These are phyloP conservation scores for Scophthalmus maximus DNA, from an alignment of 2,113 vertebrate species.

Conservation along the genomic window DNA sequence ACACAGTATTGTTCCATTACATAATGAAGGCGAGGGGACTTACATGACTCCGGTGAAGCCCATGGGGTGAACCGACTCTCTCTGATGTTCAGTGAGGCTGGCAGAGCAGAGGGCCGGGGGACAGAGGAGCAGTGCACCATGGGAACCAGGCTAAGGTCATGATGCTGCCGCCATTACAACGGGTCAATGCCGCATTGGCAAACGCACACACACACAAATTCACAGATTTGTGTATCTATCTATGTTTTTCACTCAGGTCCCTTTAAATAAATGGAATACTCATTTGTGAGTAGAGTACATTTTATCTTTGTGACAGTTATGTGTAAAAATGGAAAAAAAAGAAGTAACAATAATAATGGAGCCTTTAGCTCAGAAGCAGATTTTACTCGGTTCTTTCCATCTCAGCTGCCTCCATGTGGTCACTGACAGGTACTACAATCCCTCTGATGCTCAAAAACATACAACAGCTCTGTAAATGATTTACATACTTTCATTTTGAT, in stretches of 20 bases:
- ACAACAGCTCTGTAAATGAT: background rate
- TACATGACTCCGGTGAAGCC: conserved; percentile 25
- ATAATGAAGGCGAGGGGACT: conserved; percentile 13
- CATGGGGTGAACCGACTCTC: conserved; percentile 14
- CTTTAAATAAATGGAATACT: too few relatives aligned
- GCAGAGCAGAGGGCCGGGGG: conserved; percentile 45
- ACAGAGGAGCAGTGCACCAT: conserved; percentile 65
- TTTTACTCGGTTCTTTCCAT: too few relatives aligned
- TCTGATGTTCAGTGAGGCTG: conserved; percentile 50
- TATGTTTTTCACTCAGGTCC: too few relatives aligned
- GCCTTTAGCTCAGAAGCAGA: too few relatives aligned
- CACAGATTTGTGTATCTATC: too few relatives aligned
- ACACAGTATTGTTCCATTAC: conserved; percentile 16
- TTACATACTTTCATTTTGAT: too few relatives aligned
- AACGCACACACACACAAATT: background rate
- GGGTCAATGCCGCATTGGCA: conserved; percentile 33
- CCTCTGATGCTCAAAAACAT: too few relatives aligned
- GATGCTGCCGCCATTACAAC: conserved; percentile 15
- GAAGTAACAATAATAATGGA: too few relatives aligned
- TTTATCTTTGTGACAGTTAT: too few relatives aligned
- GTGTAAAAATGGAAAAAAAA: too few relatives aligned
- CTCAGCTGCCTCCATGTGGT: conserved; percentile 51
- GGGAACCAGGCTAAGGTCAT: conserved; percentile 72
- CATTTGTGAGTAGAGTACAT: too few relatives aligned
- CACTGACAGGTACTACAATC: conserved; percentile 5